These are phyloP conservation scores for Ostrea denselamellosa DNA, from an alignment of 1,140 invertebrate species.

Conservation along the genomic window DNA sequence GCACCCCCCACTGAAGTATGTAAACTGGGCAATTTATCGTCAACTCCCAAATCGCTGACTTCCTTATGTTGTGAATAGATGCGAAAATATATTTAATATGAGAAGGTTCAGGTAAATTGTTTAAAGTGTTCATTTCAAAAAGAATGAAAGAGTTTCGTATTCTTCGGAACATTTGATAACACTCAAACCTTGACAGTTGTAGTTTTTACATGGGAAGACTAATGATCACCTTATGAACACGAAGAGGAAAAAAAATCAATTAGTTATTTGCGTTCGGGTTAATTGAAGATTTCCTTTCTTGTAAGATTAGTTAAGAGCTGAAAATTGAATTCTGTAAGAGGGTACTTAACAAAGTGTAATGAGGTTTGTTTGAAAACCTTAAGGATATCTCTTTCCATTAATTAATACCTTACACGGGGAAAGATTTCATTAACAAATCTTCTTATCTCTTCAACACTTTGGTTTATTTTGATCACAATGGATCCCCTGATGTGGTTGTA, in stretches of 20 bases:
- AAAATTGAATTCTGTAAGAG: neutral
- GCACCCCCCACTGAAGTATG: neutral
- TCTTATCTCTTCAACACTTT: slow-evolving; percentile 8
- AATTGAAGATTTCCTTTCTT: neutral
- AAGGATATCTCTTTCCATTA: neutral
- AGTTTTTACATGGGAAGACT: neutral
- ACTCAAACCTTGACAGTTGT: neutral
- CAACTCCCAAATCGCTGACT: neutral
- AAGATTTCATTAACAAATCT: slow-evolving; percentile 21
- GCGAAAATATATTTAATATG: neutral
- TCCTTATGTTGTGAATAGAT: neutral
- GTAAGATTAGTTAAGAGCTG: neutral
- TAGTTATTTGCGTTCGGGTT: neutral
- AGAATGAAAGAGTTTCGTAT: neutral
- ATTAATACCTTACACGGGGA: slow-evolving; percentile 14
- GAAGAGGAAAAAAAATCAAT: neutral
- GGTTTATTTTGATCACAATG: neutral
- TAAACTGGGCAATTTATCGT: neutral
- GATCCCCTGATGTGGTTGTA: neutral
- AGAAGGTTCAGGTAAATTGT: neutral
- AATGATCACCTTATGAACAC: neutral
- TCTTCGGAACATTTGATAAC: neutral
- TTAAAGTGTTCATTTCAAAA: neutral
- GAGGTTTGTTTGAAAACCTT: neutral
- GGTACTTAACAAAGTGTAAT: neutral